These are phyloP conservation scores for Deilephila elpenor DNA, from an alignment of 2,888 invertebrate species.

Conservation along the genomic window DNA sequence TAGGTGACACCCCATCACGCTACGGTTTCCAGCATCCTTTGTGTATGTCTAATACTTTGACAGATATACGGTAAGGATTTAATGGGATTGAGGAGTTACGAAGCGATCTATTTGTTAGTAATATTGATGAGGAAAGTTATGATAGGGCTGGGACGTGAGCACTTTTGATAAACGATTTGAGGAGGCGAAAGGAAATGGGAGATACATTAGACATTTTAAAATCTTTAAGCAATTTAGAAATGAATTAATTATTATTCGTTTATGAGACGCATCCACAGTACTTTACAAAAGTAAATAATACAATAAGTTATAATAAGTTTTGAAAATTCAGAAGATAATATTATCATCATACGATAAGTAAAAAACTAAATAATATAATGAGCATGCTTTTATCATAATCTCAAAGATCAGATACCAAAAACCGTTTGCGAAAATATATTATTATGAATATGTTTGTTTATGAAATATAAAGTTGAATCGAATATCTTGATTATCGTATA, in stretches of 20 bases:
- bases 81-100: constrained; percentile 34
- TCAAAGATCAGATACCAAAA: no score
- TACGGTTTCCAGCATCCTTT: constrained; percentile 71
- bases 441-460: no score
- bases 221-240: no score
- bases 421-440: no score
- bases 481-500: not conserved
- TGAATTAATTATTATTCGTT: no score
- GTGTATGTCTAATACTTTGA: constrained; percentile 68
- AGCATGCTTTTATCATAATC: no score
- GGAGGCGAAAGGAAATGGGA: not conserved
- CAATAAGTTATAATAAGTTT: no score
- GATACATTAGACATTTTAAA: not conserved
- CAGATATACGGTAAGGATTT: constrained; percentile 48
- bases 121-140: not conserved
- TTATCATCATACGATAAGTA: no score
- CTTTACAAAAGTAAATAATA: no score
- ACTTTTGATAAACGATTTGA: not conserved
- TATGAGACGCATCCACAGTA: no score
- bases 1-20: constrained; percentile 80
- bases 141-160: not conserved
- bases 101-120: constrained; percentile 30
- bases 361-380: no score
- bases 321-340: no score
- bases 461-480: not conserved